Evolutionary conservation across 2,888 invertebrate species (phyloP), one percentile per base, ranked within the genome.

Genomic region (Troilus luridus): DNA sequence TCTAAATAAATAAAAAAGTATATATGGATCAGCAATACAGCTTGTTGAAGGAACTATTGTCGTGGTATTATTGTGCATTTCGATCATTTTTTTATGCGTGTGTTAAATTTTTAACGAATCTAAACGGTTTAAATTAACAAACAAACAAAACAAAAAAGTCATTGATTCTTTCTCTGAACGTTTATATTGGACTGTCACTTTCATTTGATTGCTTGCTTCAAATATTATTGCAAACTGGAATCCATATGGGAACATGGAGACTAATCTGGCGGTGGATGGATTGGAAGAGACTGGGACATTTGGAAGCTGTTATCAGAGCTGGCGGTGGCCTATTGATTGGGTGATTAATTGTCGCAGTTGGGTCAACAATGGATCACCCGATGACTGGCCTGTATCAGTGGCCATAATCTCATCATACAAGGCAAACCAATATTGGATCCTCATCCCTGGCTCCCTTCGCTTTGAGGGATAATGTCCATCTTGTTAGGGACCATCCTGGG

Each of bases 341-440:
- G 17, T 77, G 72, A 77, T 77, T 77, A 77, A 77, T 77, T 77
- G 72, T 77, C 72, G 9, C 27, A 41, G 27, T 77, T 27, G 9
- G 72, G 72, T 77, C 72, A 77, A 77, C 72, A 77, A 77, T 77
- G 72, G 72, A 77, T 72, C 9, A 12, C 0, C 27, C 72, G 24
- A 27, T 27, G 27, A 72, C 27, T 19, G 72, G 2, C 27, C 72
- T 41, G 72, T 77, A 77, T 77, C 72, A 27, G 41, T 41, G 14
- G 12, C 72, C 41, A 77, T 77, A 77, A 77, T 77, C 72, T 77
- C 72, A 77, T 77, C 72, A 77, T 41, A 77, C 27, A 41, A 77
- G 72, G 72, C 27, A 77, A 27, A 7, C 41, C 72, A 41, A 77
- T 77, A 77, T 77, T 77, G 17, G 72, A 27, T 7, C 7, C 27